phyloP scores from a whole-genome alignment of 2,888 invertebrate genomes.

The Rotaria magnacalcarata region DNA sequence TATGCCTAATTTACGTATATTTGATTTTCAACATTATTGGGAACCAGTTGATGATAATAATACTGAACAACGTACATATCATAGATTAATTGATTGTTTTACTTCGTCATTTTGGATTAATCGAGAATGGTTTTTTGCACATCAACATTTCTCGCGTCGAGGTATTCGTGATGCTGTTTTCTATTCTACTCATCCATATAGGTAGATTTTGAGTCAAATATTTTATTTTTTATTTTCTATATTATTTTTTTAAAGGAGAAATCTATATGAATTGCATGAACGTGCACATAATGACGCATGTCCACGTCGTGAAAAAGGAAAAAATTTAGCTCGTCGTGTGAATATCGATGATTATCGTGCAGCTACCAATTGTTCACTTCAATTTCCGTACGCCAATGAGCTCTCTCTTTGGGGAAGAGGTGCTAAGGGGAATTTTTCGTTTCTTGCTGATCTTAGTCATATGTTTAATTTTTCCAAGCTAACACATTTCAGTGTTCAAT shows the following conservation, averaged over 20 bases:
- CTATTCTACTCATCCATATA: not conserved
- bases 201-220: not conserved
- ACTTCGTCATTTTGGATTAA: not conserved
- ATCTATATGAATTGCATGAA: not conserved
- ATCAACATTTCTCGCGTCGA: not conserved
- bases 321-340: not conserved
- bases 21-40: not conserved
- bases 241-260: no score
- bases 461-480: not conserved
- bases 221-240: no score
- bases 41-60: not conserved
- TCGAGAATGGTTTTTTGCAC: not conserved
- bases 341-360: no score
- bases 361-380: not conserved
- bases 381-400: not conserved
- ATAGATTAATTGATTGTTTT: not conserved
- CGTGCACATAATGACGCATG: not conserved
- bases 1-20: not conserved
- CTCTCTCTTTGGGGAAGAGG: not conserved
- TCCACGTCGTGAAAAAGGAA: not conserved
- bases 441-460: not conserved
- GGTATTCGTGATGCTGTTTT: not conserved
- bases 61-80: not conserved
- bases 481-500: not conserved
- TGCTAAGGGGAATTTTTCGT: not conserved